These are phyloP conservation scores for Hermetia illucens DNA, from an alignment of 1,140 invertebrate species.

Conservation along the genomic window DNA sequence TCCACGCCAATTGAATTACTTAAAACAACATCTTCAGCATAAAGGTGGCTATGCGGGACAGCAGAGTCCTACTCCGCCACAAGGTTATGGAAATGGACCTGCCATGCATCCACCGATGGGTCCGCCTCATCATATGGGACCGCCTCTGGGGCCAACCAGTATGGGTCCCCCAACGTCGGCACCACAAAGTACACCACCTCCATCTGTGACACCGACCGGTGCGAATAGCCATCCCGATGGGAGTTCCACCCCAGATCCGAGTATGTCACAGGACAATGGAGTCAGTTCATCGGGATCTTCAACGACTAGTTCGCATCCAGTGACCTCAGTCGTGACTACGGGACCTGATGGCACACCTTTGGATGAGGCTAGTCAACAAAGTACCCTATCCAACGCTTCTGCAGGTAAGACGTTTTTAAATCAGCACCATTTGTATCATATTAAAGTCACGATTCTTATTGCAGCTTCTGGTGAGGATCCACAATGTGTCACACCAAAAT, in stretches of 20 bases:
- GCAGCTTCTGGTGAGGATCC: constrained; percentile 73
- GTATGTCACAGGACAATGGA: constrained; percentile 28
- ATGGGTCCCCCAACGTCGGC: constrained; percentile 37
- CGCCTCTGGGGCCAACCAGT: constrained; percentile 33
- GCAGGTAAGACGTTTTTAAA: constrained; percentile 42
- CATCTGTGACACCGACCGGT: constrained; percentile 20
- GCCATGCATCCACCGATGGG: constrained; percentile 34
- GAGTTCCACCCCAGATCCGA: constrained; percentile 19
- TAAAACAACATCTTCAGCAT: constrained; percentile 54
- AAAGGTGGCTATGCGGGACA: constrained; percentile 40
- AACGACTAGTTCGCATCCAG: constrained; percentile 42
- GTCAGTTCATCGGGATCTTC: constrained; percentile 28
- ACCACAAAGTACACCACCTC: constrained; percentile 20
- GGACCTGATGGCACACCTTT: constrained; percentile 73
- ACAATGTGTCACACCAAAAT: constrained; percentile 58
- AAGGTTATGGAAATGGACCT: constrained; percentile 36
- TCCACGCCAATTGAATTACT: constrained; percentile 39
- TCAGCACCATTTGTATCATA: no score
- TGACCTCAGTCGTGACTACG: constrained; percentile 73
- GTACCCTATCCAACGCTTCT: constrained; percentile 78
- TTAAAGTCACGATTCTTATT: constrained; percentile 16
- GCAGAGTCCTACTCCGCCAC: constrained; percentile 40
- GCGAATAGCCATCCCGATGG: constrained; percentile 26
- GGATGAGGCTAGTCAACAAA: constrained; percentile 83
- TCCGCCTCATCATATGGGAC: constrained; percentile 41